Evolutionary conservation across 2,888 invertebrate genomes (phyloP), one percentile per base, ranked within the genome.

Genomic region (Philereme vetulata): DNA sequence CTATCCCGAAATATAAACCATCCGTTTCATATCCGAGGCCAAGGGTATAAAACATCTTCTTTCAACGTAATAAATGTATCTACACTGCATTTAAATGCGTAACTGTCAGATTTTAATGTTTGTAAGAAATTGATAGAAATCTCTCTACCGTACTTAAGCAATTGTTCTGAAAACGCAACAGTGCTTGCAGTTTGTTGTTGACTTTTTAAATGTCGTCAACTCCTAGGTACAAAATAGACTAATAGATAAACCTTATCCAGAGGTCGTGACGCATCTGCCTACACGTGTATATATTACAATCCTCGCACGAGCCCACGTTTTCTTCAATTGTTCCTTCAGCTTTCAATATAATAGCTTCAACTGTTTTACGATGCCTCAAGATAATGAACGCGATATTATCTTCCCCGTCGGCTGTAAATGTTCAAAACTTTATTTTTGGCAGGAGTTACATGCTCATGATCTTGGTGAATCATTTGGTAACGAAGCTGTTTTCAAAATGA

Each of bases 261-360:
- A 71, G 69, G 67, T 67, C 70, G 62, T 71, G 65, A 66, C 69
- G 67, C 43, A 36, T 44, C 52, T 66, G 34, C 64, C 62, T 59
- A 67, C 65, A 52, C 56, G 44, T 66, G 65, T 65, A 38, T 6
- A 4, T 38, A 72, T 78, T 72, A 78, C 65, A 72, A 71, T 64
- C 51, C 63, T 67, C 64, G 60, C 54, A 49, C 60, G 50, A 59
- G 46, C 60, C 60, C 70, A 68, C 72, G 72, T 72, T 62, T 67
- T 65, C 61, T 73, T 67, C 52, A 68, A 68, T 71, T 70, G 69
- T 66, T 67, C 56, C 62, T 57, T 68, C 68, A 66, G 72, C 71
- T 75, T 73, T 73, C 62, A 72, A 64, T 68, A 77, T 77, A 68
- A 75, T 72, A 63, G 67, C 68, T 67, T 68, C 51, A 61, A 68